Evolutionary conservation across 2,888 invertebrate genomes (phyloP).

Genomic region (Congeria kusceri): DNA sequence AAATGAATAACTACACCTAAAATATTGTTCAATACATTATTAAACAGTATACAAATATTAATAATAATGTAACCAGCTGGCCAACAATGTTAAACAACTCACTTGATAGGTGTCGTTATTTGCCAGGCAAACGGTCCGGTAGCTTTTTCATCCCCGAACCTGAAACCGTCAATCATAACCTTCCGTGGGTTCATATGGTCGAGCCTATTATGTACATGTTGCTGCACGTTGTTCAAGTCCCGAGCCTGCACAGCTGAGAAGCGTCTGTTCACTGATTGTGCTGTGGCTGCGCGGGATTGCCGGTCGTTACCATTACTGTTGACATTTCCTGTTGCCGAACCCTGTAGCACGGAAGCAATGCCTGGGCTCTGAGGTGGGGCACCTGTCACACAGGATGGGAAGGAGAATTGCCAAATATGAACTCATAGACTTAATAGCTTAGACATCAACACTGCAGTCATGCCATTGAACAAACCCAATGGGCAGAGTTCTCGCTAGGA

Average conservation of each 20-base stretch:
- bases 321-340: no score
- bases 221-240: slow-evolving; percentile 69
- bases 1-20: no score
- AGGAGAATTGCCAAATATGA: no score
- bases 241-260: slow-evolving; percentile 65
- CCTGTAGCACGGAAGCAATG: slow-evolving; percentile 13
- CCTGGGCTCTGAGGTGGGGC: slow-evolving; percentile 50
- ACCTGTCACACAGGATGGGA: slow-evolving; percentile 18
- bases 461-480: no score
- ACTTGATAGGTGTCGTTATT: slow-evolving; percentile 80
- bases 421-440: no score
- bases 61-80: no score
- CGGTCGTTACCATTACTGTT: slow-evolving; percentile 3
- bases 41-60: no score
- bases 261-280: slow-evolving; percentile 53
- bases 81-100: slow-evolving; percentile 41
- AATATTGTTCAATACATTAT: no score
- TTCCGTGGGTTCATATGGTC: slow-evolving; percentile 73
- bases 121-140: slow-evolving; percentile 82
- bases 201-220: slow-evolving; percentile 74
- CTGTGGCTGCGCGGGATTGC: slow-evolving; percentile 49
- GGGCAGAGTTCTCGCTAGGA: no score
- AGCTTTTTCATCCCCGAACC: slow-evolving; percentile 73
- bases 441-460: no score
- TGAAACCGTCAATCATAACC: slow-evolving; percentile 80